These are phyloP conservation scores for Pterostichus niger DNA, from an alignment of 2,888 invertebrate species.

Conservation along the genomic window DNA sequence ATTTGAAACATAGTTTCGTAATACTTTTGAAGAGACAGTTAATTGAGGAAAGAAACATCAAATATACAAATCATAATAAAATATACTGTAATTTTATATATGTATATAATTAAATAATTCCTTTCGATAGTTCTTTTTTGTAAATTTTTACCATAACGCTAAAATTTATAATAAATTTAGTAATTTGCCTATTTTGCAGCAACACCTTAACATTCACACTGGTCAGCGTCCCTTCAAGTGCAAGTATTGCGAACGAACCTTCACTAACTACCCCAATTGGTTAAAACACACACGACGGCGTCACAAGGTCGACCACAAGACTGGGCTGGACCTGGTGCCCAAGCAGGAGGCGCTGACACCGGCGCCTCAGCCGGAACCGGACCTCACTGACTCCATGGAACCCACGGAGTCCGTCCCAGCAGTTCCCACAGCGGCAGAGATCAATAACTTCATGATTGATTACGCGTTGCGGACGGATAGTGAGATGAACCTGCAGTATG, in stretches of 20 bases:
- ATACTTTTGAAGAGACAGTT: no score
- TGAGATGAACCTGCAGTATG: slow-evolving; percentile 4
- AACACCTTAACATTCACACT: slow-evolving; percentile 29
- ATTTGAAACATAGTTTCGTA: no score
- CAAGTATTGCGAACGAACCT: slow-evolving; percentile 79
- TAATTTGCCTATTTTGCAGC: neutral
- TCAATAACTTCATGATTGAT: slow-evolving; percentile 16
- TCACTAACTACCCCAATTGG: slow-evolving; percentile 81
- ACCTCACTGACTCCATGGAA: neutral
- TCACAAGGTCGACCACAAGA: slow-evolving; percentile 77
- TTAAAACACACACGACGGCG: slow-evolving; percentile 80
- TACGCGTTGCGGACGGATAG: slow-evolving; percentile 4
- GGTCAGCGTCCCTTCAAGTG: slow-evolving; percentile 80
- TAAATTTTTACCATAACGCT: no score
- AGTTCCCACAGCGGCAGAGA: slow-evolving; percentile 8
- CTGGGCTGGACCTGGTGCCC: slow-evolving; percentile 72
- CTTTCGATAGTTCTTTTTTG: no score
- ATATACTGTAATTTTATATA: no score
- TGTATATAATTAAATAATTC: no score
- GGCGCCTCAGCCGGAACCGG: slow-evolving; percentile 23
- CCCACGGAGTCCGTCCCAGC: neutral
- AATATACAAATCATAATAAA: no score
- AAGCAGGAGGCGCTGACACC: slow-evolving; percentile 68
- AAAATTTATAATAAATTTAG: slow-evolving; percentile 3
- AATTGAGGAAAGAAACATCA: no score